Conservation (phyloP, 2,113 vertebrate species). For the Nyctibius bracteatus region DNA sequence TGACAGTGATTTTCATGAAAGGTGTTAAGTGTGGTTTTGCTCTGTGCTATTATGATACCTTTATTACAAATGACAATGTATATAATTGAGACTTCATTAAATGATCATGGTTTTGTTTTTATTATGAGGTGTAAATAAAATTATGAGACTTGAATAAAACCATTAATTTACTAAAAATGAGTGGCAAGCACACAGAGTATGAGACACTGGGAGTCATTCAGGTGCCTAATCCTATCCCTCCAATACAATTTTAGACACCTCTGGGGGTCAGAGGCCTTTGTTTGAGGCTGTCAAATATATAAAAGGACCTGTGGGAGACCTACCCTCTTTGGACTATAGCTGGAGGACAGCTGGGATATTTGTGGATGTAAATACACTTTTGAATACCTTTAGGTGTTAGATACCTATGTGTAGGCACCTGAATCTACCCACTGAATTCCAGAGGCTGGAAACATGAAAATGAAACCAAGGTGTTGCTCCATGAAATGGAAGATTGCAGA, state of each 20-base stretch:
- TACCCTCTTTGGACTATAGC: accelerated
- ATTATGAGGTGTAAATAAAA: neutral
- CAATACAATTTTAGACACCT: neutral
- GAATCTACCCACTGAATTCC: neutral
- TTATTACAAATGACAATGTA: neutral
- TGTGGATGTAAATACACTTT: neutral
- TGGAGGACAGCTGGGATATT: neutral
- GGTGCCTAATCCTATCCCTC: neutral
- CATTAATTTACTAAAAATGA: neutral
- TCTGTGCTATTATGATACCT: neutral
- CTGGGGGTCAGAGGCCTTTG: neutral
- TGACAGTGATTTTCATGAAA: neutral
- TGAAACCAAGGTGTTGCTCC: neutral
- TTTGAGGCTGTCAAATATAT: neutral
- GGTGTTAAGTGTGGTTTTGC: neutral
- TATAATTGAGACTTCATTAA: neutral
- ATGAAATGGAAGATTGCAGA: neutral
- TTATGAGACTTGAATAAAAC: neutral
- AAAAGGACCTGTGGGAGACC: neutral
- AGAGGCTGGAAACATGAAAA: neutral
- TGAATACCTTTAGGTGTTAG: neutral
- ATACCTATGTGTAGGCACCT: neutral
- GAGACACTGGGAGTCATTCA: neutral
- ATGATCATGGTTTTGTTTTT: neutral
- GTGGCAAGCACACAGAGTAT: neutral